Evolutionary conservation across 2,113 vertebrate species (phyloP).

Genomic region (Psophia crepitans): DNA sequence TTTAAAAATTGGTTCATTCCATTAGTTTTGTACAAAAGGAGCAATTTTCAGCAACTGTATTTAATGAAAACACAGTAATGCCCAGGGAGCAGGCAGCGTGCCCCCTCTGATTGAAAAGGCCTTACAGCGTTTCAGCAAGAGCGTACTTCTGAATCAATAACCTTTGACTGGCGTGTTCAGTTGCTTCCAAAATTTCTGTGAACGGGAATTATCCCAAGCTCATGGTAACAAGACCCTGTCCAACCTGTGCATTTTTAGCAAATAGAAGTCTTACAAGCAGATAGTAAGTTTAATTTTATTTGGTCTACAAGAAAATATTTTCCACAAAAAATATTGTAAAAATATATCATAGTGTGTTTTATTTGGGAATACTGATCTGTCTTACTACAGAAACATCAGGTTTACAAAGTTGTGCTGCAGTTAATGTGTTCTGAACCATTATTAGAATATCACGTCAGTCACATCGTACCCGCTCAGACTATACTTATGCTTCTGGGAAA

Average conservation of each 20-base stretch:
- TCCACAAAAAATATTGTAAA: constrained; percentile 73
- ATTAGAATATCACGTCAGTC: background rate
- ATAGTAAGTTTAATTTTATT: constrained; percentile 67
- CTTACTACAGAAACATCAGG: constrained; percentile 2
- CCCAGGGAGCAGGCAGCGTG: background rate
- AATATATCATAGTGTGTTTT: constrained; percentile 56
- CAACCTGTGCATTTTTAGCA: background rate
- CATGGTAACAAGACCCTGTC: background rate
- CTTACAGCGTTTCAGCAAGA: background rate
- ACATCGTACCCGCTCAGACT: background rate
- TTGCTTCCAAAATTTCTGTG: background rate
- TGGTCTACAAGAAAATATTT: constrained; percentile 68
- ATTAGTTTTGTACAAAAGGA: background rate
- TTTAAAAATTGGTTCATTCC: background rate
- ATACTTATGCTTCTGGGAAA: background rate
- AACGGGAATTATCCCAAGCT: background rate
- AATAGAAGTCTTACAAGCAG: constrained; percentile 42
- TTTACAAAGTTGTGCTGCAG: constrained; percentile 39
- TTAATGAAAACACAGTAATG: background rate
- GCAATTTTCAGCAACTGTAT: background rate
- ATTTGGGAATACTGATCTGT: constrained; percentile 1
- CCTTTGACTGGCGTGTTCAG: background rate
- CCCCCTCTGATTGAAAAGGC: background rate
- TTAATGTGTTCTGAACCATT: background rate
- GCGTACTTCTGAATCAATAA: background rate